Percentiles rank a stretch among this genome's conserved stretches.
Conservation (phyloP, 2,797 vertebrate genomes). For the Aulostomus chinensis region DNA sequence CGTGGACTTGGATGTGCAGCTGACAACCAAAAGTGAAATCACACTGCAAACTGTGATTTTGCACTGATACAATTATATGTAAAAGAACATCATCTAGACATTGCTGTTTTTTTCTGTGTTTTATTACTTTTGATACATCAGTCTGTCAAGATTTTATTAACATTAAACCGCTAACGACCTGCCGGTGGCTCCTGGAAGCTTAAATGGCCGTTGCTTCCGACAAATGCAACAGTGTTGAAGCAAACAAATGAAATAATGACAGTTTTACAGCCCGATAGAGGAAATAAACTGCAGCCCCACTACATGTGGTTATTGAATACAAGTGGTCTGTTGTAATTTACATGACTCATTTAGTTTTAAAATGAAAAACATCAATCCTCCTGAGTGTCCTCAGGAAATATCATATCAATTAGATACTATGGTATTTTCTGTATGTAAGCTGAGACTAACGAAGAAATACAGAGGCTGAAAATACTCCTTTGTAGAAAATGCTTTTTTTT, state of each 20-base stretch:
- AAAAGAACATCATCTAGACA: slow-evolving; percentile 2
- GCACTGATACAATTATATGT: slow-evolving; percentile 13
- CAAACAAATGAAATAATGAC: not conserved
- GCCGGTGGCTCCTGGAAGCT: not conserved
- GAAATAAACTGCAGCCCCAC: not conserved
- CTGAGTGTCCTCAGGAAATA: no score
- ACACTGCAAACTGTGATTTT: slow-evolving; percentile 8
- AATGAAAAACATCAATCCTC: not conserved
- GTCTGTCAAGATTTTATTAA: slow-evolving; percentile 13
- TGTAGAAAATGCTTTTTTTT: no score
- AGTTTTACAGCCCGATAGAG: not conserved
- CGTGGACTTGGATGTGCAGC: not conserved
- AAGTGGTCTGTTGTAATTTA: not conserved
- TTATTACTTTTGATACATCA: slow-evolving; percentile 13
- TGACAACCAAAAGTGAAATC: slow-evolving; percentile 22
- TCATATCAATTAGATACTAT: no score
- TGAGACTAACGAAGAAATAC: no score
- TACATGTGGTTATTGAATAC: not conserved
- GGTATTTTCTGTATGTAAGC: no score
- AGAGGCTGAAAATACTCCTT: no score
- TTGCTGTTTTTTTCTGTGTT: slow-evolving; percentile 11
- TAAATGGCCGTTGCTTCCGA: slow-evolving; percentile 10
- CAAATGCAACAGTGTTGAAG: slow-evolving; percentile 4
- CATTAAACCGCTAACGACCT: not conserved
- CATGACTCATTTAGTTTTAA: not conserved